Evolutionary conservation across 2,888 invertebrate genomes (phyloP).

Genomic region (Torymus tubicola): DNA sequence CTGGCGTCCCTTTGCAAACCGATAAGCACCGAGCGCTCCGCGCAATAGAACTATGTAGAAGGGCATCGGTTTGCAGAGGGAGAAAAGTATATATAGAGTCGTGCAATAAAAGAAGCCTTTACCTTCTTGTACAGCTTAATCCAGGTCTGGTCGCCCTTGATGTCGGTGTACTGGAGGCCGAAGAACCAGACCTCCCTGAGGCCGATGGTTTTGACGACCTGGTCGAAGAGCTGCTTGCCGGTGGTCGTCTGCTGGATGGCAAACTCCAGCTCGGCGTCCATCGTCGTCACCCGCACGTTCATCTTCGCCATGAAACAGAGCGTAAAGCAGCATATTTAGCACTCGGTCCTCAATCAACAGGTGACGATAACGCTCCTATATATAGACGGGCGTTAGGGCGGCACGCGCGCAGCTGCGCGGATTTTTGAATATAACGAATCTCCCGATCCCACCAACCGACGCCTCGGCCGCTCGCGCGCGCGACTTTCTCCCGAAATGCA

Average conservation of each 20-base stretch:
- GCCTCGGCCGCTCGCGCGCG: not conserved
- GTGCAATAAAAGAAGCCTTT: slow-evolving; percentile 71
- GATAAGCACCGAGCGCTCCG: too few species aligned
- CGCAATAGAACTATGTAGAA: too few species aligned
- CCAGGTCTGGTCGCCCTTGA: slow-evolving; percentile 98
- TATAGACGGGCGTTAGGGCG: too few species aligned
- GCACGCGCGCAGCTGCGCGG: too few species aligned
- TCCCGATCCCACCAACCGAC: not conserved
- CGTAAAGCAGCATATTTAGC: not conserved
- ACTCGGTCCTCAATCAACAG: not conserved
- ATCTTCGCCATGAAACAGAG: slow-evolving; percentile 80
- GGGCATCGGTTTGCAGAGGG: too few species aligned
- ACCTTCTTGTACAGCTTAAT: slow-evolving; percentile 99
- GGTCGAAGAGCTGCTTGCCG: slow-evolving; percentile 99
- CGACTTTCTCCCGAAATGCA: not conserved
- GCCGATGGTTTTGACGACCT: slow-evolving; percentile 99
- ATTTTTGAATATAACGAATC: slow-evolving; percentile 11
- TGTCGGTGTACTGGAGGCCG: slow-evolving; percentile 98
- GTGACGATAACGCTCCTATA: not conserved
- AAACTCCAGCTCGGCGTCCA: slow-evolving; percentile 99
- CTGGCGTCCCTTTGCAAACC: too few species aligned
- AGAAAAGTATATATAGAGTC: not conserved
- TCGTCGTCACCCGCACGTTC: slow-evolving; percentile 99
- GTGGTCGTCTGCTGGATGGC: slow-evolving; percentile 99
- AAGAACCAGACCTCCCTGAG: slow-evolving; percentile 99